Base-by-base conservation (phyloP, 2,113 vertebrate genomes). In the Dryoscopus gambensis region DNA sequence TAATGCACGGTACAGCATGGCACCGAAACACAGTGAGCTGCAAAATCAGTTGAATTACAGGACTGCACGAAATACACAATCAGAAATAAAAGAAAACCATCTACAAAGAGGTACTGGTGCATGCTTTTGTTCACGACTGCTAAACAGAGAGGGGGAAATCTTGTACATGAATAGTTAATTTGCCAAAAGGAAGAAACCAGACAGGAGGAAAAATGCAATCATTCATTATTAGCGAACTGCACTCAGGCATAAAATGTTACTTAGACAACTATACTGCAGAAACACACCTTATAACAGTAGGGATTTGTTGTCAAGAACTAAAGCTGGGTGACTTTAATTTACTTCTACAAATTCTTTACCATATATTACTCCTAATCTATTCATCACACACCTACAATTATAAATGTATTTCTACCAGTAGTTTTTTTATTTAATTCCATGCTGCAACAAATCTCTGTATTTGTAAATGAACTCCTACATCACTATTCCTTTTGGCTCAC, bases 401-500 rank as follows among this genome's bases (percentile, higher is more conserved):
- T 4, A 83, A 93, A 49, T 10, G 10, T 25, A 63, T 56, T 62
- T 59, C 30, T 52, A 83, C 8, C 15, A 56, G 30, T 10, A 85
- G 10, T 15, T 31, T 91, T 93, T 60, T 67, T 50, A 23, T 56
- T 76, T 69, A 7, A 70, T 55, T 90, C 44, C 47, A 84, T 64
- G 35, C 57, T 60, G 35, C 47, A 84, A 68, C 25, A 71, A 90
- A 59, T 20, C 22, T 67, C 52, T 25, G 19, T 67, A 64, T 69
- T 89, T 71, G 40, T 73, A 90, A 92, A 68, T 80, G 3, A 84
- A 52, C n/a, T 87, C 79, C 30, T 64, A 77, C 47, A 69, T 70
- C 35, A 18, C 44, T 93, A 56, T 81, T 95, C 81, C 37, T 81
- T 74, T 89, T 94, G 95, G 92, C 93, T 89, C n/a, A 30, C 39